A percentile compares a stretch with the other conserved stretches of the same genome.
Evolutionary conservation across 2,113 vertebrate species (phyloP).

Genomic region (Antigone vipio): DNA sequence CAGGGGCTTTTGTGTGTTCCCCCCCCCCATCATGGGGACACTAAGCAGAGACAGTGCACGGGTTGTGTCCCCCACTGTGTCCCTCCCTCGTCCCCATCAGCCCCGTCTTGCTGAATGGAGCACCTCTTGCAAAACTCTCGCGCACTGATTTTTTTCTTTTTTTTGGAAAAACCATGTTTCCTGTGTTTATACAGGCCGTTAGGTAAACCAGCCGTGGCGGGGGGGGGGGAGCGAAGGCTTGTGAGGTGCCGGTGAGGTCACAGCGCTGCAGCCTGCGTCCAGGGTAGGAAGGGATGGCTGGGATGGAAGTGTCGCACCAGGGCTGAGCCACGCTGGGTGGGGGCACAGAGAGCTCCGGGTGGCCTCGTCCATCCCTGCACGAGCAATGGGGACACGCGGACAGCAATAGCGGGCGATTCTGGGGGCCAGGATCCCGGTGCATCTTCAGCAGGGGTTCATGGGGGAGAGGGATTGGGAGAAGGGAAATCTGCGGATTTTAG

Average conservation of each 20-base stretch:
- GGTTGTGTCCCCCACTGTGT: background rate
- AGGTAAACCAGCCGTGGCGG: background rate
- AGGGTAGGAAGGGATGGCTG: background rate
- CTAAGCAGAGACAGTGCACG: accelerated
- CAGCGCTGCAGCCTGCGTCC: accelerated
- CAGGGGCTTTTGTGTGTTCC: background rate
- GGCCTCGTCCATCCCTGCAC: accelerated
- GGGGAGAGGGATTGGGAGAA: background rate
- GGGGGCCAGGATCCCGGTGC: background rate
- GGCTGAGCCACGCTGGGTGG: accelerated
- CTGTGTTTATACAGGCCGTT: conserved; percentile 5
- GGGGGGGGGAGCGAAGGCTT: background rate
- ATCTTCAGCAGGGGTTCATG: background rate
- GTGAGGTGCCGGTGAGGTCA: background rate
- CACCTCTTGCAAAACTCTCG: background rate
- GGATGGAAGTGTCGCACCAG: accelerated
- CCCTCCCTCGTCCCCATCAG: background rate
- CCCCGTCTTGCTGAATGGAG: background rate
- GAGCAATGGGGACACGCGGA: background rate
- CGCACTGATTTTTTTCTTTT: background rate
- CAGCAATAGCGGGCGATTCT: accelerated
- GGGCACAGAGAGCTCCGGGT: accelerated
- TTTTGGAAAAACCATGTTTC: background rate
- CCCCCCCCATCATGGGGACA: too few relatives aligned
- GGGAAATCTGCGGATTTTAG: accelerated